Evolutionary conservation across 2,888 invertebrate genomes (phyloP), one percentile per base, ranked within the genome.

Genomic region (Drosophila setosimentum): DNA sequence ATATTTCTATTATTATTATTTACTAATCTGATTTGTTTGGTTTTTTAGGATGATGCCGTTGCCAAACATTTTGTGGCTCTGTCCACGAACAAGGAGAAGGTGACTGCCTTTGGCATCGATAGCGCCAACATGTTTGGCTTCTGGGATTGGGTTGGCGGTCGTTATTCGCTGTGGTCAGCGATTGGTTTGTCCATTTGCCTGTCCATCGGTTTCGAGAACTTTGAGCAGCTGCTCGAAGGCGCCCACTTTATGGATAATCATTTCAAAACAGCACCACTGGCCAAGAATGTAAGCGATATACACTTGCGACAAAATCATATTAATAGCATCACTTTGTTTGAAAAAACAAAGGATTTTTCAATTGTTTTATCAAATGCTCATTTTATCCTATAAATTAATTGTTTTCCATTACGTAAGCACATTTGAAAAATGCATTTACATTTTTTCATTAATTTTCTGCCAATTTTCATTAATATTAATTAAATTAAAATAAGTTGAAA

Each of bases 111-210:
- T 94, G 99, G 99, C 21, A 99, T 99, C 89, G 97, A 99, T 93
- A 95, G 97, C 78, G 96, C 96, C 82, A 99, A 99, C 92, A 99
- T 99, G 99, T 99, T 99, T 94, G 99, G 97, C 29, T 99, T 99
- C 94, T 99, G 99, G 99, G 99, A 99, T 94, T 99, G 99, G 99
- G 99, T 99, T 51, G 99, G 99, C 40, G 99, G 99, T 83, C 96
- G 99, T 91, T 96, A 96, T 88, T 99, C 99, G 0, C 94, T 99
- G 13, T 99, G 99, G 99, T 99, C 99, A 0, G 99, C 99, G 5
- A 99, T 99, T 93, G 99, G 99, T 42, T 94, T 99, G 27, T 98
- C 99, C 5, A 99, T 99, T 92, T 97, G 97, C 6, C 94, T 99
- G 45, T 96, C 97, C 87, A 95, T 99, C 93, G 99, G 99, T 73